Conservation (phyloP, 2,888 invertebrate species). For the Epistrophe grossulariae region DNA sequence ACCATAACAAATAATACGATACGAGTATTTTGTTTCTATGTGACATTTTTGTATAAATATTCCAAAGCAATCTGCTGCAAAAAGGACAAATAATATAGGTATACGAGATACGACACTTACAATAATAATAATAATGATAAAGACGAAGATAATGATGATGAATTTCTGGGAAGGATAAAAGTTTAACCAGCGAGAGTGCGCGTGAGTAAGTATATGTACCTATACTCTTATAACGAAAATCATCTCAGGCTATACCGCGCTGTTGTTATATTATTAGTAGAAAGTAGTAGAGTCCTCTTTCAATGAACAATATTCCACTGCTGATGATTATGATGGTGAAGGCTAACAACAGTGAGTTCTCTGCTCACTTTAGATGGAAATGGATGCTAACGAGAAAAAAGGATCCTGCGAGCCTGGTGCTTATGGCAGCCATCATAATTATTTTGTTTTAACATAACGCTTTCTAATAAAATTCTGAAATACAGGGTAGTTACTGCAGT, state of each 20-base stretch:
- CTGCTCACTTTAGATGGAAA: background rate
- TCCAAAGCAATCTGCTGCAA: conserved; percentile 21
- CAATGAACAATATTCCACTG: conserved; percentile 15
- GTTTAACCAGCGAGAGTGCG: conserved; percentile 22
- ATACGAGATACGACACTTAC: background rate
- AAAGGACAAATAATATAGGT: conserved; percentile 10
- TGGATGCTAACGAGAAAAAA: conserved; percentile 10
- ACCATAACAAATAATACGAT: conserved; percentile 23
- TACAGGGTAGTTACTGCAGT: too few species aligned
- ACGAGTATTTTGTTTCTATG: conserved; percentile 29
- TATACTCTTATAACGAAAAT: conserved; percentile 2
- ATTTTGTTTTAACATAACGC: conserved; percentile 51
- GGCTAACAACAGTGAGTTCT: conserved; percentile 31
- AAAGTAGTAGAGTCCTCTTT: background rate
- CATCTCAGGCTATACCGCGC: background rate
- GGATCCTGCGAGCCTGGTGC: conserved; percentile 17
- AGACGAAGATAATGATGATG: conserved; percentile 34
- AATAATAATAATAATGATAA: conserved; percentile 19
- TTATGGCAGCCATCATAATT: conserved; percentile 69
- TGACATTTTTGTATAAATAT: conserved; percentile 35
- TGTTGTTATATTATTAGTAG: background rate
- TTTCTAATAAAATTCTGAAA: conserved; percentile 20
- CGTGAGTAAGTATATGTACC: background rate
- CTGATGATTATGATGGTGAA: conserved; percentile 31
- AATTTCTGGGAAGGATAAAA: conserved; percentile 52